Evolutionary conservation across 2,888 invertebrate genomes (phyloP), one percentile per base, ranked within the genome.

Genomic region (Drosophila sordidula): DNA sequence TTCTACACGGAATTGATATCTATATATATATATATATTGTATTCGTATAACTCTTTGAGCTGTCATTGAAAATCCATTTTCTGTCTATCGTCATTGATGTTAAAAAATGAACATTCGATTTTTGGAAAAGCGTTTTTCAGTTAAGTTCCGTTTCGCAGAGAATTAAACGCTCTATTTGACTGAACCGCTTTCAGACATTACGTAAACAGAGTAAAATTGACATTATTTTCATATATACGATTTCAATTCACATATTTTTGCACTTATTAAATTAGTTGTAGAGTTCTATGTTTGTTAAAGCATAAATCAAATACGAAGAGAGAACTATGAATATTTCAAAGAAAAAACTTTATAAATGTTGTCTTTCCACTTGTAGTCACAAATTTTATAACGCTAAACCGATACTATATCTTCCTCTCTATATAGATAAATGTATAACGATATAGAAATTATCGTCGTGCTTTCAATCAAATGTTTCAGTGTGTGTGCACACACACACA

Each of bases 81-180:
- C 55, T 64, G 55, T 55, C 70, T 80, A 82, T 87, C 82, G 82
- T 86, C 87, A 82, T 87, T 86, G 87, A 86, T 87, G 70, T 80
- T 85, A 85, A 85, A 87, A 86, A 86, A 82, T 82, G 80, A 66
- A 67, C 32, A 58, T 77, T 55, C 38, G 26, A 54, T 52, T 72
- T 29, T 67, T 62, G 67, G 14, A 45, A 39, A 4, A 34, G 38
- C 26, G 36, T 25, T 25, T 41, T 26, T 26, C 32, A 11, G 12
- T 57, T 57, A 41, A 26, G 47, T 47, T 61, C 29, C n/a, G 32
- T 49, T 73, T 16, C 34, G 36, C 50, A 59, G 51, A 59, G 51
- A 46, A 36, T 38, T 25, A 34, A 45, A 68, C 14, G 51, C 70
- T 64, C 64, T 56, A 57, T 46, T 61, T 44, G 75, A 75, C 75